Base-by-base conservation (phyloP, 1,140 invertebrate species). In the Telenomus remus region DNA sequence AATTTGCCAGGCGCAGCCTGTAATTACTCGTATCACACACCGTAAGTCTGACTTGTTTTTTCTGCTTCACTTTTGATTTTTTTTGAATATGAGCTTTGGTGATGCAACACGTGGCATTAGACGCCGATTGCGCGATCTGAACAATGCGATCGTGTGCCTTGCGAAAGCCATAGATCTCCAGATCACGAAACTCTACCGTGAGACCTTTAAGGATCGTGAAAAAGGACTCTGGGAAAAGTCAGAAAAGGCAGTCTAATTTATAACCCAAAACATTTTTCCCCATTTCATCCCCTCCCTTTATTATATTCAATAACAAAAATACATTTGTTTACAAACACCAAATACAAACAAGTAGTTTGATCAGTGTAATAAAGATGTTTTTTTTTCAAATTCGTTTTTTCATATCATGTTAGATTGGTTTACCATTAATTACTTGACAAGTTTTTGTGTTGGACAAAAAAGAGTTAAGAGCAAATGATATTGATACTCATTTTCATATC, bases 1-100 rank as follows among this genome's bases (percentile, higher is more conserved):
- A 71, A 71, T 71, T 71, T 71, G 42, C 44, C 15, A 14, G 11
- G 10, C 53, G 47, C 59, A 57, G 44, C 65, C 14, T 69, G 65
- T 69, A 60, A 69, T 69, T 69, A 69, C 55, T 16, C 37, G 47
- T 56, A 46, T 47, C 46, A n/a, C n/a, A n/a, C n/a, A 27, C 37
- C 54, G 12, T 46, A 44, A 48, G 34, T 53, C 19, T 12, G 46
- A 59, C 39, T 14, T 48, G 1, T 9, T 49, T 56, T 14, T 66
- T 50, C 11, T 34, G 33, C 1, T 19, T 48, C 56, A 50, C 27
- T 48, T 43, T 64, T 53, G 48, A 15, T 10, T 68, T 42, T 5
- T 4, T 19, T 46, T 33, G 27, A 15, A 44, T 35, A 11, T 44
- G 46, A 46, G 14, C 42, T 27, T 53, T 42, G n/a, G 16, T 19